A percentile compares a stretch with the other conserved stretches of the same genome.
Evolutionary conservation across 2,888 invertebrate species (phyloP).

Genomic region (Cryptosula pallasiana): DNA sequence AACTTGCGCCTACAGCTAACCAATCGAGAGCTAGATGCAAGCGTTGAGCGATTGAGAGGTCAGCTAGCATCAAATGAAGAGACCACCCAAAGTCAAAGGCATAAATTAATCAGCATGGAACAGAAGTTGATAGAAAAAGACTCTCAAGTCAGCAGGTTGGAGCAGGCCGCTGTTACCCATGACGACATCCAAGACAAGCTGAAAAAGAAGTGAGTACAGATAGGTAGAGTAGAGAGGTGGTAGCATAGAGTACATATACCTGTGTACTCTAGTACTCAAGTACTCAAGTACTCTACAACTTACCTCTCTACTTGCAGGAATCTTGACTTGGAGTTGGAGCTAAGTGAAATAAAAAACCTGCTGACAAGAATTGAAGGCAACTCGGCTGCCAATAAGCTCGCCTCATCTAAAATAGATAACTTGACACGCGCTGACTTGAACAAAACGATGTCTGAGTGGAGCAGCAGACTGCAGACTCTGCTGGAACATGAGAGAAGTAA

Average conservation of each 20-base stretch:
- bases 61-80: not conserved
- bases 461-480: constrained; percentile 6
- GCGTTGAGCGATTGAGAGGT: not conserved
- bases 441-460: constrained; percentile 25
- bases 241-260: too few species aligned
- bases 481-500: constrained; percentile 22
- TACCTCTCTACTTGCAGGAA: constrained; percentile 9
- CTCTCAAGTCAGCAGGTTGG: not conserved
- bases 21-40: not conserved
- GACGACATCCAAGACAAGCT: constrained; percentile 17
- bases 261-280: too few species aligned
- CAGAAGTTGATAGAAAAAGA: constrained; percentile 5
- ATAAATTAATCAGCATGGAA: not conserved
- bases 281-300: too few species aligned
- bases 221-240: too few species aligned
- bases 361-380: constrained; percentile 21
- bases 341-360: constrained; percentile 14
- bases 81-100: not conserved
- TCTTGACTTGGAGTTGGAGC: constrained; percentile 22
- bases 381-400: not conserved
- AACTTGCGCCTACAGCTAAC: not conserved
- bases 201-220: constrained; percentile 19
- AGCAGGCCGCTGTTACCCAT: constrained; percentile 16
- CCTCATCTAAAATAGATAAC: constrained; percentile 21
- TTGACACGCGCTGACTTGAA: constrained; percentile 20